These are phyloP conservation scores for Clinocottus analis DNA, from an alignment of 2,113 vertebrate species.

Conservation along the genomic window DNA sequence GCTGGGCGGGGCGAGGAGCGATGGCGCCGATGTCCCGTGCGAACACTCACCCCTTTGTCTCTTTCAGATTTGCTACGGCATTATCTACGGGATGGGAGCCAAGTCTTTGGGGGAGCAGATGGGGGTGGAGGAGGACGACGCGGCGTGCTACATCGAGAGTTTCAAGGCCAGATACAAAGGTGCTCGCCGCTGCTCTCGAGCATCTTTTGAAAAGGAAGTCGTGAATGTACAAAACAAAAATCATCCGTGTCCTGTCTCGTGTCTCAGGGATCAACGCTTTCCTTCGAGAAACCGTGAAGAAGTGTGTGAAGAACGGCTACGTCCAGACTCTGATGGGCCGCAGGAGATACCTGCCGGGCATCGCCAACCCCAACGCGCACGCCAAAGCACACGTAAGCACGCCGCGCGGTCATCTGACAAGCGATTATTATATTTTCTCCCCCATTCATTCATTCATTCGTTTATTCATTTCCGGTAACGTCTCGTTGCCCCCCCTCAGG, in stretches of 20 bases:
- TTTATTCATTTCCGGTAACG: background rate
- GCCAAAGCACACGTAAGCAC: slow-evolving; percentile 90
- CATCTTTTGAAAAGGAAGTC: background rate
- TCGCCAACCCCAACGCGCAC: slow-evolving; percentile 88
- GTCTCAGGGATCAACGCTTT: slow-evolving; percentile 91
- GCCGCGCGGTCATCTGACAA: background rate
- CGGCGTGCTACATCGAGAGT: slow-evolving; percentile 92
- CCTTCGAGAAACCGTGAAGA: slow-evolving; percentile 90
- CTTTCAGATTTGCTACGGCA: slow-evolving; percentile 96
- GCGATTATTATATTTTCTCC: no score
- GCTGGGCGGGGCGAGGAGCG: no score
- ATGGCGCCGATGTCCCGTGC: background rate
- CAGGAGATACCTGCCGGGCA: slow-evolving; percentile 92
- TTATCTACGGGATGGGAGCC: slow-evolving; percentile 97
- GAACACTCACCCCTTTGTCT: slow-evolving; percentile 18
- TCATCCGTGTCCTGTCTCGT: slow-evolving; percentile 11
- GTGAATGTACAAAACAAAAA: background rate
- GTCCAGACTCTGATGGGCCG: slow-evolving; percentile 94
- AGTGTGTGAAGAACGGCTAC: slow-evolving; percentile 89
- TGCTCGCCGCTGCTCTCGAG: slow-evolving; percentile 57
- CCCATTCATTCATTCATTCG: background rate
- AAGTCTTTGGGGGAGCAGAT: slow-evolving; percentile 97
- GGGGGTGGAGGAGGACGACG: slow-evolving; percentile 92
- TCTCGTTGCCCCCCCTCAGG: slow-evolving; percentile 75
- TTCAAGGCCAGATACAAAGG: slow-evolving; percentile 97